Percentiles rank a stretch among this genome's conserved stretches.
Conservation (phyloP, 2,888 invertebrate species). For the Chaetoderma sp. region DNA sequence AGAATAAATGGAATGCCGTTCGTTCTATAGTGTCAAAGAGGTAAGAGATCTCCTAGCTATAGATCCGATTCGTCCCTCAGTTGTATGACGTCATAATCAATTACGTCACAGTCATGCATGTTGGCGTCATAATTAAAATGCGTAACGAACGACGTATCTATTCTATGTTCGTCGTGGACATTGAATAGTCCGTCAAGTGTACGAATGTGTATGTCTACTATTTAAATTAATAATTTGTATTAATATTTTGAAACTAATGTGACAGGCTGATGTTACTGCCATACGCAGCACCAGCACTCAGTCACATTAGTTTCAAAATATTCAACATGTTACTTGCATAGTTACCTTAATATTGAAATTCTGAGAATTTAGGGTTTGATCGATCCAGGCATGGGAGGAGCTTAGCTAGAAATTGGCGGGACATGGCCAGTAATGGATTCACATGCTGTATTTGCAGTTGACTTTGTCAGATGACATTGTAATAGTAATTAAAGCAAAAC, state of each 20-base stretch:
- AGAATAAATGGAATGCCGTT: conserved; percentile 68
- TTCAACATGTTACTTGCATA: too few species aligned
- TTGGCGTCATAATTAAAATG: neutral
- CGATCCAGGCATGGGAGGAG: too few species aligned
- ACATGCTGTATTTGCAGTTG: neutral
- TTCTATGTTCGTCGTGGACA: neutral
- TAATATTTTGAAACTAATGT: too few species aligned
- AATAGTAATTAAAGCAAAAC: neutral
- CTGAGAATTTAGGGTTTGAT: too few species aligned
- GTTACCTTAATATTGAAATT: too few species aligned
- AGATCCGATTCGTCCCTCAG: neutral
- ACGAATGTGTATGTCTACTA: neutral
- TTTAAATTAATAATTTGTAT: too few species aligned
- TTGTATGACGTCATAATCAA: neutral
- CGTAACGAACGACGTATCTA: neutral
- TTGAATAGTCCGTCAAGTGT: neutral
- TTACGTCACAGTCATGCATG: neutral
- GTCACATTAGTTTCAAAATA: too few species aligned
- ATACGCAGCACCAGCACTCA: too few species aligned
- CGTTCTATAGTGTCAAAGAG: conserved; percentile 63
- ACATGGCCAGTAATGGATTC: too few species aligned
- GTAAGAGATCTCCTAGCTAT: conserved; percentile 42
- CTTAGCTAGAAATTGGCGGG: too few species aligned
- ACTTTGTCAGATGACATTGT: neutral
- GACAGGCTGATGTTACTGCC: too few species aligned